Evolutionary conservation across 2,888 invertebrate species (phyloP), one percentile per base, ranked within the genome.

Genomic region (Melipona bicolor): DNA sequence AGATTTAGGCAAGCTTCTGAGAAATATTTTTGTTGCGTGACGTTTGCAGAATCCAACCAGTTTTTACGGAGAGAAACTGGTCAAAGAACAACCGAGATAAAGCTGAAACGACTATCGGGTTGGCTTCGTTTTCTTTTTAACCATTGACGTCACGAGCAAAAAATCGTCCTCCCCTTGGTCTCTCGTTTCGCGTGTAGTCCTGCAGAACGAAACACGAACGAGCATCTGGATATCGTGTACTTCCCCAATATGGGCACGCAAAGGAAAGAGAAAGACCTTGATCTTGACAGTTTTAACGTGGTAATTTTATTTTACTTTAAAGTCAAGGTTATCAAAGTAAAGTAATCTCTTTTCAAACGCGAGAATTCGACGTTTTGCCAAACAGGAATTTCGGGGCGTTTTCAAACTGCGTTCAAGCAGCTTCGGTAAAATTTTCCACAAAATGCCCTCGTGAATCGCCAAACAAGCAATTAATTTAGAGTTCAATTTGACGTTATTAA

Each of bases 71-170:
- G 24, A 68, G 27, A 3, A 72, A 81, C 79, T 77, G 67, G 70
- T 68, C 67, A n/a, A 56, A 65, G 67, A 50, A 27, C 43, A 65
- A 11, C 17, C 11, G 21, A 70, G 50, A 13, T 21, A 15, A 32
- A 70, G 9, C 21, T 59, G 67, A 74, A 75, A 73, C 61, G 36
- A 54, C 71, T 69, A 4, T 4, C 32, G 4, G 4, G 2, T 21
- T 3, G 32, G 27, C 0, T 43, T 4, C 4, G 24, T 65, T 43
- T 80, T 74, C 24, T 71, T 78, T 11, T 36, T 43, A 27, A 21
- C 36, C 61, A 75, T 70, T 87, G 64, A 81, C 75, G 71, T 77
- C 79, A 73, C 2, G 0, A 19, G 6, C 4, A 2, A 21, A 64
- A 65, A 62, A 70, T 61, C 75, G 81, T 85, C 77, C 11, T 32